A percentile compares a stretch with the other conserved stretches of the same genome.
phyloP scores from a whole-genome alignment of 2,797 vertebrate species.

The Rhinogobio ventralis region DNA sequence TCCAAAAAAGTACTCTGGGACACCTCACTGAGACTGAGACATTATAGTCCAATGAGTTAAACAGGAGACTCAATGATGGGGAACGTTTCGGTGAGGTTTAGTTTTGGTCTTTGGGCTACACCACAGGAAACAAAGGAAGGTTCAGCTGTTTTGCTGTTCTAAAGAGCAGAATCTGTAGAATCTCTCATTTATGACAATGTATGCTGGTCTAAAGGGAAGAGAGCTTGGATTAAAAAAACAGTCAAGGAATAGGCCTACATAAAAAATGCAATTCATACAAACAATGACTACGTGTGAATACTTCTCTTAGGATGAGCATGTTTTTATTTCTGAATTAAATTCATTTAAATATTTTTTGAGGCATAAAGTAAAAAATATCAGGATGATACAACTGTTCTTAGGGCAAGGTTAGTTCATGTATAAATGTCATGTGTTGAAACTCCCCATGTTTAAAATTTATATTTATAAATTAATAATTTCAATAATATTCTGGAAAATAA shows the following conservation, averaged over 20 bases:
- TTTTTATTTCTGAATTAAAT: neutral
- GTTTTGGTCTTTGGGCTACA: constrained; percentile 2
- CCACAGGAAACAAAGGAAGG: neutral
- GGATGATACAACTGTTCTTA: neutral
- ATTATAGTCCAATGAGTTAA: constrained; percentile 11
- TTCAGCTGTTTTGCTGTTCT: neutral
- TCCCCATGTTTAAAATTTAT: neutral
- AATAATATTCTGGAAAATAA: too few species aligned
- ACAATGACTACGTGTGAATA: neutral
- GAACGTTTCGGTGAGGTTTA: constrained; percentile 15
- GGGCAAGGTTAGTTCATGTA: neutral
- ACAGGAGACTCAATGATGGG: constrained; percentile 14
- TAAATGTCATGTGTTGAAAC: neutral
- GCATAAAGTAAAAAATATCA: neutral
- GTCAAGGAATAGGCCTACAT: neutral
- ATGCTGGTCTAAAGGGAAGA: neutral
- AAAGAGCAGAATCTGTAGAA: neutral
- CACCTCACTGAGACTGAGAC: neutral
- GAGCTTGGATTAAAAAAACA: neutral
- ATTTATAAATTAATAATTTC: neutral
- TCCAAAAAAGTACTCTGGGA: constrained; percentile 35
- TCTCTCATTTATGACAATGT: neutral
- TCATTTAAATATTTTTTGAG: neutral
- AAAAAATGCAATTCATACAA: neutral
- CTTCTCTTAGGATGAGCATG: neutral